Conservation (phyloP, 2,797 vertebrate genomes). For the Artibeus jamaicensis region DNA sequence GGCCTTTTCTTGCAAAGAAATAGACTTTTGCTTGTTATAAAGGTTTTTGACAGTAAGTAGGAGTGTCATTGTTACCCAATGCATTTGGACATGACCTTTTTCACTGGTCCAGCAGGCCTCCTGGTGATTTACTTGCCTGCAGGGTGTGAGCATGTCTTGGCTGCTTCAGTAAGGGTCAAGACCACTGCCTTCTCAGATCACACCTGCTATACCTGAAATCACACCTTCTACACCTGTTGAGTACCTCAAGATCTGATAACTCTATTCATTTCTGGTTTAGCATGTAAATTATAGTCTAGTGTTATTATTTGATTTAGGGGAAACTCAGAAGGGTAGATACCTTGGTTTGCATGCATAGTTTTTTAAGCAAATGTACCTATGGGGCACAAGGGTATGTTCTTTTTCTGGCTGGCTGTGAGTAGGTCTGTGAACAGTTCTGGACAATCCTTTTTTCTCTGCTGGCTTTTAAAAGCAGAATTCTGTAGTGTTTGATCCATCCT, state of each 20-base stretch:
- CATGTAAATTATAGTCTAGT: not conserved
- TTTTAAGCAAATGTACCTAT: not conserved
- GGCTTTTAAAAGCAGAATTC: conserved; percentile 12
- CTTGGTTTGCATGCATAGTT: not conserved
- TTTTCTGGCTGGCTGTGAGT: not conserved
- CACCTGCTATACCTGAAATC: not conserved
- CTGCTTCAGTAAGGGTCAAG: not conserved
- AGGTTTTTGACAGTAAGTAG: not conserved
- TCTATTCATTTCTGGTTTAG: not conserved
- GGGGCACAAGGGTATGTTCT: not conserved
- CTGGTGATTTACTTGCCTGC: not conserved
- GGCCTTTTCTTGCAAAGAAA: conserved; percentile 2
- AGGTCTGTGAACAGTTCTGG: not conserved
- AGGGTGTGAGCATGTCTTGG: not conserved
- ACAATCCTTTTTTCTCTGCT: not conserved
- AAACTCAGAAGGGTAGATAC: not conserved
- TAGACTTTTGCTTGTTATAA: not conserved
- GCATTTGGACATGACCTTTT: not conserved
- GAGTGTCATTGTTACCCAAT: not conserved
- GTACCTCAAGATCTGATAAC: not conserved
- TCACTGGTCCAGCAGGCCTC: not conserved
- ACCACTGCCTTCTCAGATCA: not conserved
- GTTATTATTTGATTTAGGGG: conserved; percentile 8
- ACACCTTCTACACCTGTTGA: not conserved
- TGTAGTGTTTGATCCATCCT: not conserved